A percentile compares a stretch with the other conserved stretches of the same genome.
These are phyloP conservation scores for Vidua macroura DNA, from an alignment of 2,113 vertebrate genomes.

Conservation along the genomic window DNA sequence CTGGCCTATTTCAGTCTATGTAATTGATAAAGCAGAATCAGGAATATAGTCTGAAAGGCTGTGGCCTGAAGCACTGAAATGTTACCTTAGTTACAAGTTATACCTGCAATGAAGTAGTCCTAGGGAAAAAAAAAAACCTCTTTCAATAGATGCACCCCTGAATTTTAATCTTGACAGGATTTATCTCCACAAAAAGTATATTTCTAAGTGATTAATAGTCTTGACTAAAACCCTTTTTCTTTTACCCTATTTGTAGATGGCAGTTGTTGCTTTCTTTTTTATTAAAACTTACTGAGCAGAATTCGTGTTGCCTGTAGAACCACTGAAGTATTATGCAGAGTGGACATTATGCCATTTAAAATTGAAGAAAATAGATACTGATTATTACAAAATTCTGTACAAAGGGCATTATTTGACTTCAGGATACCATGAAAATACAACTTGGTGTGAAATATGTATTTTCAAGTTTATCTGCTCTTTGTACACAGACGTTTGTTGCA, in stretches of 20 bases:
- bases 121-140: neutral
- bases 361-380: neutral
- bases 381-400: neutral
- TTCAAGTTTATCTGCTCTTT: neutral
- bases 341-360: constrained; percentile 30
- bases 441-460: neutral
- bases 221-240: neutral
- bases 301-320: constrained; percentile 38
- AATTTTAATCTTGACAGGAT: neutral
- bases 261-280: constrained; percentile 18
- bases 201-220: neutral
- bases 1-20: neutral
- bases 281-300: neutral
- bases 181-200: neutral
- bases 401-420: constrained; percentile 27
- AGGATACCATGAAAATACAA: neutral
- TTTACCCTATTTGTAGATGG: constrained; percentile 15
- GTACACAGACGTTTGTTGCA: neutral
- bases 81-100: neutral
- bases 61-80: constrained; percentile 44
- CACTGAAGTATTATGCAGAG: constrained; percentile 33
- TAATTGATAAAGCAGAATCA: constrained; percentile 28
- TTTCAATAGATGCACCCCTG: neutral
- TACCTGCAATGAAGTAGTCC: constrained; percentile 7
- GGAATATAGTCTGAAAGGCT: constrained; percentile 7